Percentiles rank a stretch among this genome's conserved stretches.
Evolutionary conservation across 2,888 invertebrate genomes (phyloP).

Genomic region (Tryphoninae sp.): DNA sequence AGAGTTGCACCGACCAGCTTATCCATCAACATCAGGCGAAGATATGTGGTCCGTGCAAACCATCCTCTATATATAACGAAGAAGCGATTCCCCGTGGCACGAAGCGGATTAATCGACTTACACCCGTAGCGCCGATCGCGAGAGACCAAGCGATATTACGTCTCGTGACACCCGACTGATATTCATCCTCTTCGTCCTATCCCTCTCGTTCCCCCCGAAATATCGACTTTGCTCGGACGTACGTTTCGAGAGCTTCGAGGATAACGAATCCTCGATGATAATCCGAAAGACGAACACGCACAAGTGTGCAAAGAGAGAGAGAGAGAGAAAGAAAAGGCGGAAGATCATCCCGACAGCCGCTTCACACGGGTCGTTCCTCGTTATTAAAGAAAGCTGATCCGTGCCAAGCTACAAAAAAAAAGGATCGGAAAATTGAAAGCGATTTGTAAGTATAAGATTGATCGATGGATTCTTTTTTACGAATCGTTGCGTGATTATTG

Average conservation of each 20-base stretch:
- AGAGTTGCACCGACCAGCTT: slow-evolving; percentile 65
- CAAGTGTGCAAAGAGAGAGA: slow-evolving; percentile 15
- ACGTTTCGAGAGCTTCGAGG: slow-evolving; percentile 8
- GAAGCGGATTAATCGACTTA: slow-evolving; percentile 59
- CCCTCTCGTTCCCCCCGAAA: not conserved
- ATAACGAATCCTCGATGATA: slow-evolving; percentile 56
- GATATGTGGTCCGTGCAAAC: slow-evolving; percentile 35
- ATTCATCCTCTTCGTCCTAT: not conserved
- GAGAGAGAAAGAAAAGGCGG: not conserved
- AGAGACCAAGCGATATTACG: slow-evolving; percentile 36
- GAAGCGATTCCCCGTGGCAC: slow-evolving; percentile 6
- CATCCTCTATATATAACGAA: slow-evolving; percentile 1
- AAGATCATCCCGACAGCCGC: slow-evolving; percentile 24
- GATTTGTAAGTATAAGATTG: slow-evolving; percentile 28
- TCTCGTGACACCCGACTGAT: slow-evolving; percentile 20
- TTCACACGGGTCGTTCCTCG: slow-evolving; percentile 23
- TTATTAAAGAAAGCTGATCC: slow-evolving; percentile 25
- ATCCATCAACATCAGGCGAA: slow-evolving; percentile 73
- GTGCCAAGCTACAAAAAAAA: slow-evolving; percentile 7
- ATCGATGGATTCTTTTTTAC: slow-evolving; percentile 41
- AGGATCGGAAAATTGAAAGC: slow-evolving; percentile 2
- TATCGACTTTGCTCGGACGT: slow-evolving; percentile 39
- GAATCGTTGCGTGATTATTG: not conserved
- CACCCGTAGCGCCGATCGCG: slow-evolving; percentile 43
- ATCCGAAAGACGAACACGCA: slow-evolving; percentile 27